phyloP scores from a whole-genome alignment of 2,113 vertebrate genomes.

The Abramis brama region DNA sequence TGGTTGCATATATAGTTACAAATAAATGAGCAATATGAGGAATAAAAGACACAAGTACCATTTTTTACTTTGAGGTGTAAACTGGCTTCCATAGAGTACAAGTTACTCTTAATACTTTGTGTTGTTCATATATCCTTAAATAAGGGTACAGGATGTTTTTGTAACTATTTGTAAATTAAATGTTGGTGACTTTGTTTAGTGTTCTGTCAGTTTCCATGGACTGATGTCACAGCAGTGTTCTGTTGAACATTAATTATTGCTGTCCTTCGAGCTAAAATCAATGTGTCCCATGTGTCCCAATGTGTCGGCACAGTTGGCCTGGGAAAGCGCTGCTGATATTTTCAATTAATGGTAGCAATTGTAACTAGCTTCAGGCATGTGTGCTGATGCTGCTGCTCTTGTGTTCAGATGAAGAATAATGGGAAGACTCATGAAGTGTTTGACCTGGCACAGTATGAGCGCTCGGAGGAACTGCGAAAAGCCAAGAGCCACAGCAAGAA shows the following conservation, averaged over 20 bases:
- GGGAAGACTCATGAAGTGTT: constrained; percentile 86
- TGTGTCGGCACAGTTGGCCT: constrained; percentile 15
- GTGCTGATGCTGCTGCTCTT: background rate
- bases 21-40: too few relatives aligned
- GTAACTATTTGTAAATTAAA: background rate
- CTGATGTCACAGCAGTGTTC: constrained; percentile 25
- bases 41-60: too few relatives aligned
- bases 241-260: constrained; percentile 46
- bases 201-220: constrained; percentile 15
- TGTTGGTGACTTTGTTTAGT: background rate
- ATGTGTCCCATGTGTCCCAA: constrained; percentile 37
- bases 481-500: constrained; percentile 95
- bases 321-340: constrained; percentile 39
- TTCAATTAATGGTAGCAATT: constrained; percentile 41
- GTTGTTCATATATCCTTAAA: background rate
- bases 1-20: too few relatives aligned
- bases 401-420: constrained; percentile 87
- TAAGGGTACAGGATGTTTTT: background rate
- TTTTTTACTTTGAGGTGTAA: too few relatives aligned
- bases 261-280: constrained; percentile 54
- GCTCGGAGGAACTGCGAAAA: constrained; percentile 91
- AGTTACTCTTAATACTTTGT: too few relatives aligned
- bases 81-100: too few relatives aligned
- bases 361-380: constrained; percentile 16
- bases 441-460: constrained; percentile 90